Evolutionary conservation across 2,888 invertebrate species (phyloP), one percentile per base, ranked within the genome.

Genomic region (Drosophila anceps): DNA sequence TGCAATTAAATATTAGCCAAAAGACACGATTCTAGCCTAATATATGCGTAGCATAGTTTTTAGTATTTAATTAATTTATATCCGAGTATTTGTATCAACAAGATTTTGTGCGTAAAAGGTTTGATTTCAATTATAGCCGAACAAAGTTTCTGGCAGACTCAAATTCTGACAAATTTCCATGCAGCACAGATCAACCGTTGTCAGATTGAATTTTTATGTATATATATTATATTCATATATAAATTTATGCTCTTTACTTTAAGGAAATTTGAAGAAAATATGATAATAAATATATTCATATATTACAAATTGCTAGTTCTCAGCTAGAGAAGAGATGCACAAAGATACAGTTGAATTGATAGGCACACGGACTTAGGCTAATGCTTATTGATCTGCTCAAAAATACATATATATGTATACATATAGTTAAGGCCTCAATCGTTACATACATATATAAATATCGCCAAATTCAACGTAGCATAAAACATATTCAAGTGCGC

Each of bases 1-100:
- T 20, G 33, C 51, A 53, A 15, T 53, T 51, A 33, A 51, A 33
- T 51, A 20, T 33, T 18, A 13, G 50, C 31, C 18, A 20, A 31
- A 13, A 33, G 8, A 1, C 8, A 3, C 2, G 13, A 13, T 1
- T 51, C 31, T 7, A 0, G 29, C 29, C 7, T 9, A 15, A 27
- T 44, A 24, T 13, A 3, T 13, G 7, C 4, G 1, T n/a, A n/a
- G n/a, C 4, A 15, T 9, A n/a, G n/a, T 6, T 31, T 12, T 50
- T 18, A 12, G 18, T 5, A 18, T 13, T 12, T 18, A 18, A 18
- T 50, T 13, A 7, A 50, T 50, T 50, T 31, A n/a, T 3, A n/a
- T n/a, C 15, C 2, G 12, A n/a, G 5, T 12, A 50, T 18, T 50
- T 31, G 2, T 10, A 5, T 29, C 5, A 12, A 20, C 13, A 18